These are phyloP conservation scores for Triops cancriformis DNA, from an alignment of 1,140 invertebrate species.

Conservation along the genomic window DNA sequence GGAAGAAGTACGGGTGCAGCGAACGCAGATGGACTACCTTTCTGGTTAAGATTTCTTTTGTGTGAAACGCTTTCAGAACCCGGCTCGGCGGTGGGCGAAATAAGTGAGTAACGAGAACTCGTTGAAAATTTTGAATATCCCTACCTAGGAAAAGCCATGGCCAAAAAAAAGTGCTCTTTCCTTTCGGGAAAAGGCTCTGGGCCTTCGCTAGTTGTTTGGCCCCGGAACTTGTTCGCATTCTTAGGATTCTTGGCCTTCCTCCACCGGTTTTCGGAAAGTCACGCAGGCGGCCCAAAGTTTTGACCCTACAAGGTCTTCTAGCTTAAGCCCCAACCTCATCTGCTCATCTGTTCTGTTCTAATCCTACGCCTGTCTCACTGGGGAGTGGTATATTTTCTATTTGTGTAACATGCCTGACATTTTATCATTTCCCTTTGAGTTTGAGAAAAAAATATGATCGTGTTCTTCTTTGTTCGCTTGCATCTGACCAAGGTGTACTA, in stretches of 20 bases:
- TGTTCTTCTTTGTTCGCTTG: not conserved
- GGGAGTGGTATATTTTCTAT: not conserved
- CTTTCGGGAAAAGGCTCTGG: not conserved
- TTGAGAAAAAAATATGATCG: not conserved
- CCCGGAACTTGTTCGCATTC: constrained; percentile 9
- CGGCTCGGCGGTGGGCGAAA: not conserved
- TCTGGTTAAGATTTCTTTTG: not conserved
- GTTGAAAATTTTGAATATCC: not conserved
- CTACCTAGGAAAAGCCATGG: not conserved
- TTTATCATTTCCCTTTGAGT: not conserved
- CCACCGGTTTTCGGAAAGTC: not conserved
- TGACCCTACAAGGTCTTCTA: constrained; percentile 7
- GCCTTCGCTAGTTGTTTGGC: not conserved
- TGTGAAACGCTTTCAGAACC: not conserved
- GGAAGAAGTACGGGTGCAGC: too few relatives aligned
- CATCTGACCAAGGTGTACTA: not conserved
- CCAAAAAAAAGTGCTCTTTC: not conserved
- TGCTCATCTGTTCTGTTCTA: not conserved
- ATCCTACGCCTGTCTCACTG: not conserved
- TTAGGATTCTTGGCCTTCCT: constrained; percentile 9
- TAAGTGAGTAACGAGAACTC: not conserved
- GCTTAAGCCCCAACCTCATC: not conserved
- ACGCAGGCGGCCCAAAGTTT: constrained; percentile 3
- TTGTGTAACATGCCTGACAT: not conserved
- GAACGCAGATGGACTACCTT: not conserved